Base-by-base conservation (phyloP, 2,888 invertebrate genomes). In the Platycnemis pennipes region DNA sequence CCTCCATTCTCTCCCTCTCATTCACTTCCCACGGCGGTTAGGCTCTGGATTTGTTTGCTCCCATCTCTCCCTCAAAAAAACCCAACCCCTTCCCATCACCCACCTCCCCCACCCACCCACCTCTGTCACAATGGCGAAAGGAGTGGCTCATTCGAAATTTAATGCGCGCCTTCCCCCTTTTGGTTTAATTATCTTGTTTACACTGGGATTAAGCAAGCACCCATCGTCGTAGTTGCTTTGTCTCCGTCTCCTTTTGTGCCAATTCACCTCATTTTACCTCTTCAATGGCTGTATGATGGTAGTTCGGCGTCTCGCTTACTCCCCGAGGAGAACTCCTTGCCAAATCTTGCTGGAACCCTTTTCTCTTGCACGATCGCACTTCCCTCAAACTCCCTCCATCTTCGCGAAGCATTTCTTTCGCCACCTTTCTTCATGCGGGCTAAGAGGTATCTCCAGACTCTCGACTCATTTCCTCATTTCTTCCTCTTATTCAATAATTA, bases 101-200 rank as follows among this genome's bases (percentile, higher is more conserved):
- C 4, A 22, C 1, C 26, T 5, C 5, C 26, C 63, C 63, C 22
- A 4, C 26, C 16, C 63, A 8, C 63, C 11, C 31, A 3, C 77
- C n/a, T 7, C 37, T 11, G 37, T 77, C 77, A 77, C 77, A 77
- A 77, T 77, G 37, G 37, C 77, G 37, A 13, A 16, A 37, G 31
- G 77, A 77, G 37, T 2, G 11, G 31, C 26, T 77, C 77, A 16
- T 77, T 77, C 13, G 77, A 77, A 77, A 77, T 77, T 77, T 77
- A 77, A 77, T 77, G 77, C 77, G 77, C 77, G 77, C 16, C 63
- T n/a, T 63, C 31, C 37, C 13, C 77, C 37, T 77, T 77, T 77
- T 77, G 77, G 77, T 77, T 77, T 77, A 77, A 77, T 77, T 77
- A 77, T 77, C 77, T 77, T 77, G 77, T 77, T 77, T 77, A 77